A percentile compares a stretch with the other conserved stretches of the same genome.
phyloP scores from a whole-genome alignment of 2,888 invertebrate genomes.

The Aproaerema taeniolella region DNA sequence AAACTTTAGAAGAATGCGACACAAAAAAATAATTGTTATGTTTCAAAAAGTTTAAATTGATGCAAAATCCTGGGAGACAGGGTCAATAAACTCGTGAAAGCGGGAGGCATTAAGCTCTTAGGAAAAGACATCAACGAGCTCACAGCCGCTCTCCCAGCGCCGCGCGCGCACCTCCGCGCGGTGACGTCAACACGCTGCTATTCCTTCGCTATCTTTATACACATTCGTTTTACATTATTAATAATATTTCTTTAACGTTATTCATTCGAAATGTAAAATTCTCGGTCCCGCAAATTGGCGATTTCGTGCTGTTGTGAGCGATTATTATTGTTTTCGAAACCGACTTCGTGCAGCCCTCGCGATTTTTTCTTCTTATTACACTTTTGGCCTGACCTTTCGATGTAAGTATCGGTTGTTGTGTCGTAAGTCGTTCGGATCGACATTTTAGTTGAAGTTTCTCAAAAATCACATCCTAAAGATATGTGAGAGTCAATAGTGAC shows the following conservation, averaged over 20 bases:
- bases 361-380: constrained; percentile 10
- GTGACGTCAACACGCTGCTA: constrained; percentile 29
- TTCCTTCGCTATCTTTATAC: constrained; percentile 20
- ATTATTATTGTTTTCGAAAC: constrained; percentile 11
- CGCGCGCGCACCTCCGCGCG: constrained; percentile 15
- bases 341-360: constrained; percentile 7
- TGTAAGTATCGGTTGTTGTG: constrained; percentile 9
- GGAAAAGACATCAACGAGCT: constrained; percentile 71
- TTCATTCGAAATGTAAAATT: constrained; percentile 4
- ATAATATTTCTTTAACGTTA: constrained; percentile 4
- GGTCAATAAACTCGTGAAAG: constrained; percentile 59
- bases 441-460: constrained; percentile 11
- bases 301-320: constrained; percentile 3
- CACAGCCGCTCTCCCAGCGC: constrained; percentile 30
- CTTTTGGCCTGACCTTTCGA: constrained; percentile 9
- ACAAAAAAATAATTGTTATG: too few species aligned
- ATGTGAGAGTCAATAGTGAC: constrained; percentile 32
- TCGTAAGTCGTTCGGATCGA: constrained; percentile 6
- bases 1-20: too few species aligned
- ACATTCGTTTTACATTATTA: constrained; percentile 3
- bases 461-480: constrained; percentile 22
- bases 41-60: too few species aligned
- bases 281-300: constrained; percentile 2
- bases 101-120: constrained; percentile 47
- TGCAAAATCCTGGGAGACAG: constrained; percentile 22